Evolutionary conservation across 2,888 invertebrate species (phyloP).

Genomic region (Melinopterus prodromus): DNA sequence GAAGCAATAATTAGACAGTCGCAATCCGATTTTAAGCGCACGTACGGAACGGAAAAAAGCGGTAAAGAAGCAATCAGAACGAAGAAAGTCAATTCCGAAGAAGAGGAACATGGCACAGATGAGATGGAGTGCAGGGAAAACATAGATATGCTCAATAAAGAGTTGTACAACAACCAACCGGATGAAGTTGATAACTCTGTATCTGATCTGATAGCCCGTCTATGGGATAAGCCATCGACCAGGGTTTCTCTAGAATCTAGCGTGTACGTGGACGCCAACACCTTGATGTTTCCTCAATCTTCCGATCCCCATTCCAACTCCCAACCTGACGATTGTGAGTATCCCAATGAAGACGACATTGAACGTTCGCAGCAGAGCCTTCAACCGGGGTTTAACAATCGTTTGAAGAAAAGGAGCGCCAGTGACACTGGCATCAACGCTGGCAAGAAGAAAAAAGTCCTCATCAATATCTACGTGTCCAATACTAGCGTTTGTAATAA

Average conservation of each 20-base stretch:
- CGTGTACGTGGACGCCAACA: not conserved
- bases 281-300: constrained; percentile 14
- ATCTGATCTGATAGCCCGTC: constrained; percentile 5
- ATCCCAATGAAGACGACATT: not conserved
- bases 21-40: not conserved
- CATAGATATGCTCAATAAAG: constrained; percentile 13
- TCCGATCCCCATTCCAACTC: not conserved
- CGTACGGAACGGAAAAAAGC: not conserved
- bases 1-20: not conserved
- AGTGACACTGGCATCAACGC: constrained; percentile 9
- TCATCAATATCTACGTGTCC: constrained; percentile 13
- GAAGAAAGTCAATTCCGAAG: constrained; percentile 15
- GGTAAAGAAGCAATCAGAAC: not conserved
- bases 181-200: constrained; percentile 16
- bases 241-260: not conserved
- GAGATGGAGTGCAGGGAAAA: not conserved
- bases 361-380: not conserved
- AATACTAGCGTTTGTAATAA: constrained; percentile 15
- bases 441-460: constrained; percentile 8
- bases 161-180: constrained; percentile 1
- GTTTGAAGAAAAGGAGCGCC: not conserved
- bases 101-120: not conserved
- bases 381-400: not conserved
- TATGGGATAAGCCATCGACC: constrained; percentile 15
- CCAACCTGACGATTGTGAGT: not conserved